A percentile compares a stretch with the other conserved stretches of the same genome.
Evolutionary conservation across 2,888 invertebrate genomes (phyloP).

Genomic region (Schrankia costaestrigalis): DNA sequence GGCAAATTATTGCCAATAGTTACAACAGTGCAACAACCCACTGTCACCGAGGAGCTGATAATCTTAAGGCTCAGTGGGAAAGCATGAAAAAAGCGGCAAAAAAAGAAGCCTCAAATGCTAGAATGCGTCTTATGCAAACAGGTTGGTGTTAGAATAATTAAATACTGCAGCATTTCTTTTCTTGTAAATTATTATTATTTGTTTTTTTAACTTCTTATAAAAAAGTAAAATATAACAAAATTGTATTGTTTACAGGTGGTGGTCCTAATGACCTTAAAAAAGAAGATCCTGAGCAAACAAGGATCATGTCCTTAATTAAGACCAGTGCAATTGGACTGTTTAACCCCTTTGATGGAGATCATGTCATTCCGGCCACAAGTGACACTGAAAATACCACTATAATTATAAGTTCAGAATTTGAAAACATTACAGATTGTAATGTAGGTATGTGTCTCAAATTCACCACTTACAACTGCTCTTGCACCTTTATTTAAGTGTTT

Average conservation of each 20-base stretch:
- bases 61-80: slow-evolving; percentile 1
- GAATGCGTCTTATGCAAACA: background rate
- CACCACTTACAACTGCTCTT: too few relatives aligned
- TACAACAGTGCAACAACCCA: background rate
- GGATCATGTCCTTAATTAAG: background rate
- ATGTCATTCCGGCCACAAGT: background rate
- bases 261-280: background rate
- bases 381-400: background rate
- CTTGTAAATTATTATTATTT: background rate
- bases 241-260: background rate
- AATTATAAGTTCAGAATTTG: too few relatives aligned
- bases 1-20: background rate
- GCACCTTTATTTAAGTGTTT: too few relatives aligned
- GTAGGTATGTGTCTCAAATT: background rate
- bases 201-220: too few relatives aligned
- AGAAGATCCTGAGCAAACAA: background rate
- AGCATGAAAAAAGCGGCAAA: slow-evolving; percentile 1
- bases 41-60: background rate
- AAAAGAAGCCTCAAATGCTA: background rate
- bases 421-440: too few relatives aligned
- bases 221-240: background rate
- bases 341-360: background rate
- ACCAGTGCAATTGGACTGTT: background rate
- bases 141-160: background rate
- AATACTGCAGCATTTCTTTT: background rate